Base-by-base conservation (phyloP, 1,140 invertebrate species). In the Drosophila kepulauana region DNA sequence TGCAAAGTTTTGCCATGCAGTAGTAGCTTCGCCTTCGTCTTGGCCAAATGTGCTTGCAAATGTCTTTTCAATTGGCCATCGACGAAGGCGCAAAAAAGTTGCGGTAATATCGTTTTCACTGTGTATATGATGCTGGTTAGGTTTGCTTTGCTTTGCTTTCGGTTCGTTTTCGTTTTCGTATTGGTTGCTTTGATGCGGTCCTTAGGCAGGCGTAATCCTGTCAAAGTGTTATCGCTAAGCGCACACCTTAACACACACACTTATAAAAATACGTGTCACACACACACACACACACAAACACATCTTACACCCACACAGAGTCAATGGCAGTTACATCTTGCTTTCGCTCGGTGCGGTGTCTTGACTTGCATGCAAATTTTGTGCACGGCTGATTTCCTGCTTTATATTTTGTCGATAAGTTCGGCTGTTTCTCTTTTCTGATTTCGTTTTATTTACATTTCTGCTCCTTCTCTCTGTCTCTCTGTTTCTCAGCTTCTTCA, bases 31-130 rank as follows among this genome's bases (percentile, higher is more conserved):
- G 56, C 28, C 54, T 49, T 33, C 25, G 33, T 38, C 13, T 57
- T 77, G 66, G 77, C 56, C 75, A 86, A 87, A 87, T 87, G 82
- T 87, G 82, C 79, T 80, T 75, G 84, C 85, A 89, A 89, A 89
- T 89, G 85, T 89, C 81, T 89, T 89, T 89, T 89, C 85, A 89
- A 89, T 89, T 89, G 85, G 81, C 85, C 88, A 89, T 89, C 85
- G 84, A 81, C 30, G 64, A 30, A 58, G 73, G 68, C 64, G 73
- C 77, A 88, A 88, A 87, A 75, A 75, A 81, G 70, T 84, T 89
- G 84, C 81, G 85, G 84, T 89, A 78, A 89, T 89, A 89, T 81
- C 85, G 84, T 74, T 84, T 58, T 49, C 76, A 72, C 63, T 78
- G 66, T 52, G 65, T 56, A 38, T 64, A 54, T 41, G 20, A 64